These are phyloP conservation scores for Chascanopsetta lugubris DNA, from an alignment of 2,113 vertebrate species.

Conservation along the genomic window DNA sequence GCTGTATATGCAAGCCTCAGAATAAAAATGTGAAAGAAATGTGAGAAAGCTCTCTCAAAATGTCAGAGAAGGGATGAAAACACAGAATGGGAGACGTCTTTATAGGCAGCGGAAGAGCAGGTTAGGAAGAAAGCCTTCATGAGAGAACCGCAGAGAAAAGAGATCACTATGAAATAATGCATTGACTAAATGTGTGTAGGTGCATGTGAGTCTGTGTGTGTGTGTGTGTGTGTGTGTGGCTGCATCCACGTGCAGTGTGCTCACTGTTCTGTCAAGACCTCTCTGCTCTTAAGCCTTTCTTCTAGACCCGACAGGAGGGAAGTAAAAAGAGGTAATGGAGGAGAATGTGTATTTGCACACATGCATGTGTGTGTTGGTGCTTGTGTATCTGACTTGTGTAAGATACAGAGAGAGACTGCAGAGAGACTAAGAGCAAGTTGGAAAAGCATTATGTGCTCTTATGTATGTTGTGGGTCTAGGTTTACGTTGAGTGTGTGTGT, in stretches of 20 bases:
- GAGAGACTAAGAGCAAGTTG: conserved; percentile 14
- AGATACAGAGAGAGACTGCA: conserved; percentile 3
- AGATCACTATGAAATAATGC: conserved; percentile 38
- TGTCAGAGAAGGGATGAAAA: conserved; percentile 19
- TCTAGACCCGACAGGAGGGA: conserved; percentile 31
- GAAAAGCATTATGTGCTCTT: conserved; percentile 26
- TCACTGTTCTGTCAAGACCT: conserved; percentile 34
- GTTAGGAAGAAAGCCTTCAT: conserved; percentile 19
- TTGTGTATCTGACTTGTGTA: not conserved
- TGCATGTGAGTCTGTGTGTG: conserved; percentile 7
- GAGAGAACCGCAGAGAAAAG: conserved; percentile 36
- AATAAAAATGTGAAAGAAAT: conserved; percentile 16
- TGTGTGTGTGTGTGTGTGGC: not conserved
- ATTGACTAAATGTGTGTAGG: not conserved
- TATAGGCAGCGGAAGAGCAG: conserved; percentile 22
- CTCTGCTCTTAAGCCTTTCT: conserved; percentile 28
- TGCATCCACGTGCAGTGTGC: not conserved
- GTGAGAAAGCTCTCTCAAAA: conserved; percentile 7
- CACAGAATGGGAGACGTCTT: conserved; percentile 25
- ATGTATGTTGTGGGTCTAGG: conserved; percentile 18
- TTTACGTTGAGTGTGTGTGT: not conserved
- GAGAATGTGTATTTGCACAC: not conserved
- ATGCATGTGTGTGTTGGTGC: not conserved
- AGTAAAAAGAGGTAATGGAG: conserved; percentile 23
- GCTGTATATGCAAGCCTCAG: not conserved